Evolutionary conservation across 2,113 vertebrate genomes (phyloP), one percentile per base, ranked within the genome.

Genomic region (Camelus bactrianus): DNA sequence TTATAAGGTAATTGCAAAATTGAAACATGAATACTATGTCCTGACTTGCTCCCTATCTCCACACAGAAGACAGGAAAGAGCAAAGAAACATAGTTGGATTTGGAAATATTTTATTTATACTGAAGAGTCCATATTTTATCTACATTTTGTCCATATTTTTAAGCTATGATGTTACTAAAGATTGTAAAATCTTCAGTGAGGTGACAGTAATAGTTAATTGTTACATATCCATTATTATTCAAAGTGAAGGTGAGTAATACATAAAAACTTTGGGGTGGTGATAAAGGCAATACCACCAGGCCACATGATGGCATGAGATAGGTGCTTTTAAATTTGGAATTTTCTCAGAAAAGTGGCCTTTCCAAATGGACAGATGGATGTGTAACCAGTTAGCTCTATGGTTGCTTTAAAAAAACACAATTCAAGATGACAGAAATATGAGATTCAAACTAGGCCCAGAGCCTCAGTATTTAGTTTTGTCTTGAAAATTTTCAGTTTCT

Each of bases 111-210:
- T 95, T 87, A 64, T 89, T 92, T 64, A 70, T 81, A 54, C 22
- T 48, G 73, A 38, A 26, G 7, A 89, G 14, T 65, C 6, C 20
- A 46, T 83, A 24, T 93, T 38, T 92, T 83, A n/a, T 90, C 75
- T 13, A 8, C 35, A 56, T 95, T 91, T 92, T 28, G 30, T 90
- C 69, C 20, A 3, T 69, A 70, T 93, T 76, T 93, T n/a, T 46
- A 64, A 93, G 88, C 20, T 73, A 13, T 81, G 8, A 38, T 88
- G 3, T 77, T 96, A n/a, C 79, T 84, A 79, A 70, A 95, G 32
- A 58, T 65, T 82, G 14, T 77, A 58, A 46, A 16, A 46, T 67
- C 87, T 70, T 35, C 28, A 70, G 52, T 48, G 38, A 76, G n/a
- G 9, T 69, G 11, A 30, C 22, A 24, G 17, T 73, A 62, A 69